phyloP scores from a whole-genome alignment of 1,140 invertebrate genomes.

The Manduca sexta region DNA sequence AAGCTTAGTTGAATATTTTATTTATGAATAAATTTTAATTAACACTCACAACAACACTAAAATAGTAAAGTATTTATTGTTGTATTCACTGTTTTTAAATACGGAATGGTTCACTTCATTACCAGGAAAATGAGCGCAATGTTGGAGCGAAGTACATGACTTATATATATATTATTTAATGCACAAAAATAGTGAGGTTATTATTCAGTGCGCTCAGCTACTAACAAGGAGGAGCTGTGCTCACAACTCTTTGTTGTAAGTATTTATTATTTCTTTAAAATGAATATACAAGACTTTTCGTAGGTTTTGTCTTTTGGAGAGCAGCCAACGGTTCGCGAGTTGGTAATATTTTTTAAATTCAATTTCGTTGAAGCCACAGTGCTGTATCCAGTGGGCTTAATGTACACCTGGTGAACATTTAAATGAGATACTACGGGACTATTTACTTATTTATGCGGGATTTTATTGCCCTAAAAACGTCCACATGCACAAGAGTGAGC shows the following conservation, averaged over 20 bases:
- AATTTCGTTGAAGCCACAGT: slow-evolving; percentile 64
- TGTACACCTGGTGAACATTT: slow-evolving; percentile 64
- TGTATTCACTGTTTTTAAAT: no score
- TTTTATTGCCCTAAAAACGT: slow-evolving; percentile 19
- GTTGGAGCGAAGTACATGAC: no score
- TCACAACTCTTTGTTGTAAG: slow-evolving; percentile 31
- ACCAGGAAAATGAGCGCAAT: no score
- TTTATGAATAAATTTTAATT: no score
- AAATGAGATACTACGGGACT: slow-evolving; percentile 54
- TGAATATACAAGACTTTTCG: slow-evolving; percentile 57
- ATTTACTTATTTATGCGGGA: slow-evolving; percentile 38
- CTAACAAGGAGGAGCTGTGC: slow-evolving; percentile 24
- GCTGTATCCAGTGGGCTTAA: slow-evolving; percentile 59
- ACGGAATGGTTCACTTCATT: no score
- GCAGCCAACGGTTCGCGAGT: slow-evolving; percentile 59
- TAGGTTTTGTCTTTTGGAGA: slow-evolving; percentile 66
- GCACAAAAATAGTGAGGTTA: slow-evolving; percentile 1
- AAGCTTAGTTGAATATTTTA: no score
- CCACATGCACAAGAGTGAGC: not conserved
- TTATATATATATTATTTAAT: no score
- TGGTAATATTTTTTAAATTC: slow-evolving; percentile 71
- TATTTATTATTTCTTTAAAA: slow-evolving; percentile 61
- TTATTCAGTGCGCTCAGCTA: slow-evolving; percentile 14
- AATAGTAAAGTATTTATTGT: no score
- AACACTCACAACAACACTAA: no score